phyloP scores from a whole-genome alignment of 64 coral and sea anemone genomes.

The Acropora tenuis region DNA sequence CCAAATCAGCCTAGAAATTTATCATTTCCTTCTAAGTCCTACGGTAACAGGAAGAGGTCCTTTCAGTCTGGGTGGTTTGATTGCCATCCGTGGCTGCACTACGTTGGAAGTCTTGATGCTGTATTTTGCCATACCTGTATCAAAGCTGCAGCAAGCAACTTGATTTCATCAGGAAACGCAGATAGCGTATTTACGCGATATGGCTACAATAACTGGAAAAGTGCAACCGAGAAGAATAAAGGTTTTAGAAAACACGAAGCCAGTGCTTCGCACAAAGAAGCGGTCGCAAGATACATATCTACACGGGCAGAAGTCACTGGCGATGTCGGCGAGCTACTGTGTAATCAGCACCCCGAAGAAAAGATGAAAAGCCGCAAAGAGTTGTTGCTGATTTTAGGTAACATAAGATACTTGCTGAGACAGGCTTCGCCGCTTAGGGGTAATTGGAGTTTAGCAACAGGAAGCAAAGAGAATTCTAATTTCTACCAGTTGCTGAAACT shows the following conservation, averaged over 20 bases:
- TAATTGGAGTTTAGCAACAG: conserved; percentile 49
- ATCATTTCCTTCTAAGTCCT: conserved; percentile 49
- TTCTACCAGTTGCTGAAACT: conserved; percentile 68
- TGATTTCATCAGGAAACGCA: conserved; percentile 41
- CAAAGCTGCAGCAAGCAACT: conserved; percentile 24
- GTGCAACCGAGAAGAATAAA: conserved; percentile 5
- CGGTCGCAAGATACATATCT: conserved; percentile 47
- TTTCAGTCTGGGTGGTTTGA: conserved; percentile 52
- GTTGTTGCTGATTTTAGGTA: conserved; percentile 54
- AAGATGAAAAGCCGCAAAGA: conserved; percentile 15
- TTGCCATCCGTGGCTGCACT: conserved; percentile 59
- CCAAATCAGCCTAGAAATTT: conserved; percentile 56
- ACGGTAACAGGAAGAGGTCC: conserved; percentile 42
- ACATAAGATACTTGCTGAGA: conserved; percentile 55
- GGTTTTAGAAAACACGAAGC: conserved; percentile 36
- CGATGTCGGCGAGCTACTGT: conserved; percentile 37
- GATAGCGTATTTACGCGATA: conserved; percentile 2
- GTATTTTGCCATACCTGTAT: conserved; percentile 61
- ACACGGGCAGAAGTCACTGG: conserved; percentile 5
- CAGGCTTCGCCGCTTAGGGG: conserved; percentile 64
- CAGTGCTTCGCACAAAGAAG: conserved; percentile 56
- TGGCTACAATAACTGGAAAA: conserved; percentile 40
- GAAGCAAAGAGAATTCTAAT: conserved; percentile 59
- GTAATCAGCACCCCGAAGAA: conserved; percentile 46
- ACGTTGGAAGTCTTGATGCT: conserved; percentile 32